Conservation (phyloP, 2,113 vertebrate species). For the Dipodomys ordii region DNA sequence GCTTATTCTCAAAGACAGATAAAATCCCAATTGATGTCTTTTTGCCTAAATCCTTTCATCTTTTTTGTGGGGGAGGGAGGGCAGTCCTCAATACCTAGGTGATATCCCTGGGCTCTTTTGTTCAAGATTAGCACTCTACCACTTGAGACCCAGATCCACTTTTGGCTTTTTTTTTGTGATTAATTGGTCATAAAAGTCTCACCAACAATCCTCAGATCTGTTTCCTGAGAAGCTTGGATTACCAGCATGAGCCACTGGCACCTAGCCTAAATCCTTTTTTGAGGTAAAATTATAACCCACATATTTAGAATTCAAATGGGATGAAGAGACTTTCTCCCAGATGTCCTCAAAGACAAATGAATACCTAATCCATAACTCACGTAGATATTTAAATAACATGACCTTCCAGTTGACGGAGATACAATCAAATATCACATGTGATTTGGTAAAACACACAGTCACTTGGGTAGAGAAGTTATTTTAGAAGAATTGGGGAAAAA, state of each 20-base stretch:
- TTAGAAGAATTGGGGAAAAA: neutral
- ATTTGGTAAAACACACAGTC: neutral
- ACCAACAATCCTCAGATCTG: no score
- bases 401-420: conserved; percentile 14
- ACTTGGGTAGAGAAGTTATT: neutral
- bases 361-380: conserved; percentile 26
- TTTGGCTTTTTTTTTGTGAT: no score
- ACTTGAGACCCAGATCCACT: no score
- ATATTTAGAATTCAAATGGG: neutral
- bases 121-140: no score
- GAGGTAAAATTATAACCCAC: conserved; percentile 33
- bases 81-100: no score
- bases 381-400: conserved; percentile 23
- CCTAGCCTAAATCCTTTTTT: conserved; percentile 29
- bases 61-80: no score
- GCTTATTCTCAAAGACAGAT: conserved; percentile 20
- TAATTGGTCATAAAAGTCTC: no score
- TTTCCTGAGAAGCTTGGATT: no score
- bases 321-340: neutral
- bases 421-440: neutral
- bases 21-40: conserved; percentile 37
- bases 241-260: no score
- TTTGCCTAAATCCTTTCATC: conserved; percentile 29
- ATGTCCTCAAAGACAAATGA: neutral
- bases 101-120: no score